Base-by-base conservation (phyloP, 2,888 invertebrate genomes). In the Tenthredo notha region DNA sequence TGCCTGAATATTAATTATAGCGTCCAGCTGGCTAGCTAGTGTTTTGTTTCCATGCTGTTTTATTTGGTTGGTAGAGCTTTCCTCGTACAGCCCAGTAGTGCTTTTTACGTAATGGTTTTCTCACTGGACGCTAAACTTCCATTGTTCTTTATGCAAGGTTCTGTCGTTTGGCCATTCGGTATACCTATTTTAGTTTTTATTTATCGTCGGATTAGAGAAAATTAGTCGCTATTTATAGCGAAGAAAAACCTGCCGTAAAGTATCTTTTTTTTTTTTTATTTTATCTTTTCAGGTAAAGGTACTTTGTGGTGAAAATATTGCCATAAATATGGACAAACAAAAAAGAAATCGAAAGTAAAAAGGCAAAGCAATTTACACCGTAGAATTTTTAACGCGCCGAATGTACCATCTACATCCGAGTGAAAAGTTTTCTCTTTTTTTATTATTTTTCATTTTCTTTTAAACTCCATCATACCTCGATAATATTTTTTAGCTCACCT, bases 1-100 rank as follows among this genome's bases (percentile, higher is more conserved):
- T 84, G 65, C 47, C 50, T 29, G 77, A 67, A 84, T 84, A 84
- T 84, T 84, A 84, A 84, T 84, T 84, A 78, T 77, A 47, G 61
- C 75, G 77, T 84, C 43, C 75, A 74, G 77, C 40, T 47, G 84
- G 47, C 65, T 67, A 25, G 33, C 77, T 65, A 78, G 84, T 77
- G 77, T 84, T 84, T 84, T 77, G 84, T 84, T 78, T 84, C 33
- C 33, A 65, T 77, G 65, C 65, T 12, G 65, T 84, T 75, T 84
- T 74, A 21, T 58, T 54, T 58, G 21, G n/a, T 61, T 61, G 80
- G 61, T 58, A 50, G 50, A 78, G 78, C 78, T 78, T 15, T 21
- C 18, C 25, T 21, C 78, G n/a, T 78, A 78, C 25, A 29, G 78
- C 58, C 82, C 82, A 82, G 25, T 50, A 65, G 65, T 12, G 65